These are phyloP conservation scores for Clarias gariepinus DNA, from an alignment of 2,113 vertebrate genomes.

Conservation along the genomic window DNA sequence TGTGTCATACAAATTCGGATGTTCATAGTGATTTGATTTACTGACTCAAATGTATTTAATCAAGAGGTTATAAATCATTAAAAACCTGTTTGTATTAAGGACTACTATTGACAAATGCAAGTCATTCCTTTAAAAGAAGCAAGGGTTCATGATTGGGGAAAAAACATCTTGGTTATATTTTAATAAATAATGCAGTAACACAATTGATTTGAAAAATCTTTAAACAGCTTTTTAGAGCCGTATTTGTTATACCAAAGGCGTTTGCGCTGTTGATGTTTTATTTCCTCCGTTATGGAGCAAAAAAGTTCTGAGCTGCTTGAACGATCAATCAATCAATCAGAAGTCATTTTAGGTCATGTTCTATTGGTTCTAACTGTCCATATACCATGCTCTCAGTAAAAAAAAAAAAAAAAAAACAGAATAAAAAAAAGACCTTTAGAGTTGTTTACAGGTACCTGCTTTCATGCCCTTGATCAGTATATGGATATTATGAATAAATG, in stretches of 20 bases:
- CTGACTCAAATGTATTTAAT: not conserved
- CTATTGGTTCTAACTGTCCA: not conserved
- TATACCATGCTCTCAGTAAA: not conserved
- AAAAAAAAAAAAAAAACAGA: not conserved
- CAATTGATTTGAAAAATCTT: not conserved
- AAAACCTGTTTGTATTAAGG: not conserved
- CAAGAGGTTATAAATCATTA: not conserved
- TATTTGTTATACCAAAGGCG: not conserved
- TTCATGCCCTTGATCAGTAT: slow-evolving; percentile 29
- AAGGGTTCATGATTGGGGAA: not conserved
- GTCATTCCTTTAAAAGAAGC: not conserved
- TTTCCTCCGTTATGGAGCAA: not conserved
- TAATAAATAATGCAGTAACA: slow-evolving; percentile 4
- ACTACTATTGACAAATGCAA: not conserved
- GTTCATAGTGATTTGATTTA: not conserved
- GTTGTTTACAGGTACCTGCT: slow-evolving; percentile 8
- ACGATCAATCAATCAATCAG: not conserved
- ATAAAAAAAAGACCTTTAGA: not conserved
- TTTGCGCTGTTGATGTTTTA: not conserved
- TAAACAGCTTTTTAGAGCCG: not conserved
- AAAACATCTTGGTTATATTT: not conserved
- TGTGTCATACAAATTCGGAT: not conserved
- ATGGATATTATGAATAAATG: slow-evolving; percentile 43
- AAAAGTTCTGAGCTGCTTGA: not conserved
- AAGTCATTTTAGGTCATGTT: not conserved